Evolutionary conservation across 1,140 invertebrate species (phyloP).

Genomic region (Hyles euphorbiae): DNA sequence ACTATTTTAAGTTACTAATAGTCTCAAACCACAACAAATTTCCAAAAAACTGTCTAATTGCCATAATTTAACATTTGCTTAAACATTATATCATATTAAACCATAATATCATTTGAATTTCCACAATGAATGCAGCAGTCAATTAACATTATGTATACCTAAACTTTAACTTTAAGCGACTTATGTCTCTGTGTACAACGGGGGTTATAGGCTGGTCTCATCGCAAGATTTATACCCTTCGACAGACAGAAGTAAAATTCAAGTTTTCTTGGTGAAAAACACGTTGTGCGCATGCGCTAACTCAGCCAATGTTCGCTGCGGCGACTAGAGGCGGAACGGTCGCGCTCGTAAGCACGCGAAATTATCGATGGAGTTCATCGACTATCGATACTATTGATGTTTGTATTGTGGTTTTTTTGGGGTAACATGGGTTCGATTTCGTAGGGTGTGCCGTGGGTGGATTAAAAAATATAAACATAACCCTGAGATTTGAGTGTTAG

Average conservation of each 20-base stretch:
- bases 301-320: conserved; percentile 42
- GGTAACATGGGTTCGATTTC: not conserved
- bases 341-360: conserved; percentile 16
- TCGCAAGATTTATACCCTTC: conserved; percentile 43
- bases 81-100: too few species aligned
- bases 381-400: conserved; percentile 7
- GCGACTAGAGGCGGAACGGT: conserved; percentile 30
- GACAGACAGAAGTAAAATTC: conserved; percentile 45
- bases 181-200: conserved; percentile 1
- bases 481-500: too few species aligned
- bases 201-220: conserved; percentile 1
- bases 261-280: conserved; percentile 61
- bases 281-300: conserved; percentile 48
- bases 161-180: too few species aligned
- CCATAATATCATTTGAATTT: too few species aligned
- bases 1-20: too few species aligned
- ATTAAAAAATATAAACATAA: not conserved
- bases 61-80: too few species aligned
- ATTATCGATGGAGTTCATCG: conserved; percentile 23
- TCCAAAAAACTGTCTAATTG: too few species aligned
- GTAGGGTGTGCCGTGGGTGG: not conserved
- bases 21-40: too few species aligned
- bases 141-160: too few species aligned
- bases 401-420: not conserved
- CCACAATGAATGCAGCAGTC: too few species aligned